Conservation (phyloP, 2,113 vertebrate genomes). For the Sinocyclocheilus anshuiensis region DNA sequence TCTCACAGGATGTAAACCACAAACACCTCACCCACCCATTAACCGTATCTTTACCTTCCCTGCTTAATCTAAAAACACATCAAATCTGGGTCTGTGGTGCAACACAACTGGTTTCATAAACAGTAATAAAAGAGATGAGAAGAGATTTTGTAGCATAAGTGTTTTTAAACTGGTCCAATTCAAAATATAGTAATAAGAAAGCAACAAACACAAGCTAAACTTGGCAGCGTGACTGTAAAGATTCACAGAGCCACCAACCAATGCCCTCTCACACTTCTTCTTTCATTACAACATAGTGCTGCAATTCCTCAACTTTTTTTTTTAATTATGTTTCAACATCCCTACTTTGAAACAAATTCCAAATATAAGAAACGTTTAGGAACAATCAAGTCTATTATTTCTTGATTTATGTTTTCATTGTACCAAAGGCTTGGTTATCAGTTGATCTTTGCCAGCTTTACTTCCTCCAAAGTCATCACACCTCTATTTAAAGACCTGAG, state of each 20-base stretch:
- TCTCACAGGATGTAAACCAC: slow-evolving; percentile 48
- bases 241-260: slow-evolving; percentile 15
- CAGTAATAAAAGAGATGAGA: not conserved
- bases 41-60: not conserved
- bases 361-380: not conserved
- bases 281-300: slow-evolving; percentile 42
- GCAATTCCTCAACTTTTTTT: not conserved
- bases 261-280: slow-evolving; percentile 1
- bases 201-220: not conserved
- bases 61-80: slow-evolving; percentile 10
- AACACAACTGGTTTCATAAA: not conserved
- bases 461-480: not conserved
- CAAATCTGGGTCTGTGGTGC: not conserved
- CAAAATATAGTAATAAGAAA: not conserved
- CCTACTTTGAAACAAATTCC: not conserved
- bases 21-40: slow-evolving; percentile 39
- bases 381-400: not conserved
- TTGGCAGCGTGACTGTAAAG: not conserved
- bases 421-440: not conserved
- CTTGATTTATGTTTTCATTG: not conserved
- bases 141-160: not conserved
- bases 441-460: not conserved
- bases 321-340: slow-evolving; percentile 4
- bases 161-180: not conserved
- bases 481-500: not conserved